A percentile compares a stretch with the other conserved stretches of the same genome.
phyloP scores from a whole-genome alignment of 2,113 vertebrate genomes.

The Zapus hudsonius region DNA sequence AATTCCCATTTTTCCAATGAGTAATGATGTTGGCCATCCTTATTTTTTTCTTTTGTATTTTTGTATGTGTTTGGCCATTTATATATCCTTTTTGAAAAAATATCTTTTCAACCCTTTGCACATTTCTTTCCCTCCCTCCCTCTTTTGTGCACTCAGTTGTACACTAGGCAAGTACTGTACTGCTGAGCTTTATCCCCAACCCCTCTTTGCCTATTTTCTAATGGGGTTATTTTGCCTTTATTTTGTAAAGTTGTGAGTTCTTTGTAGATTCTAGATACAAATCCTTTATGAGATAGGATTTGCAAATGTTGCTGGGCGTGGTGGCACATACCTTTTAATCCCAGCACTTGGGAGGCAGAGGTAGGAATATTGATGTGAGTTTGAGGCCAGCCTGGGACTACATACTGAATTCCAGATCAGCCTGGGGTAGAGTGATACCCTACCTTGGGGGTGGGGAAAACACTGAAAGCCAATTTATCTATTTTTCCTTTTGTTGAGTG shows the following conservation, averaged over 20 bases:
- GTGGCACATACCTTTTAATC: too few relatives aligned
- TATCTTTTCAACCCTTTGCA: neutral
- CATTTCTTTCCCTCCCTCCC: neutral
- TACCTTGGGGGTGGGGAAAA: too few relatives aligned
- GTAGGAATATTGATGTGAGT: too few relatives aligned
- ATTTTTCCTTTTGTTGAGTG: neutral
- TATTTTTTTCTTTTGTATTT: slow-evolving; percentile 27
- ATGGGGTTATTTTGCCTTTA: neutral
- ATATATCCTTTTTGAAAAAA: neutral
- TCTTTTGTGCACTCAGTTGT: too few relatives aligned
- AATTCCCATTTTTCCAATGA: neutral
- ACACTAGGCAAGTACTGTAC: neutral
- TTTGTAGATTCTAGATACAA: neutral
- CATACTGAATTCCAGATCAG: too few relatives aligned
- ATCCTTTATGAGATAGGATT: neutral
- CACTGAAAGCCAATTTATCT: neutral
- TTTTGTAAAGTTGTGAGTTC: neutral
- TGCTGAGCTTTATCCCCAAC: neutral
- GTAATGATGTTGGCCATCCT: neutral
- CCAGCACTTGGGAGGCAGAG: too few relatives aligned
- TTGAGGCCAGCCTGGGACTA: neutral
- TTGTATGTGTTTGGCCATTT: neutral
- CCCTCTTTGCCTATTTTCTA: neutral
- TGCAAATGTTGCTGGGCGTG: neutral
- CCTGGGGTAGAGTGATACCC: too few relatives aligned